Evolutionary conservation across 2,888 invertebrate genomes (phyloP).

Genomic region (Pachydiplax longipennis): DNA sequence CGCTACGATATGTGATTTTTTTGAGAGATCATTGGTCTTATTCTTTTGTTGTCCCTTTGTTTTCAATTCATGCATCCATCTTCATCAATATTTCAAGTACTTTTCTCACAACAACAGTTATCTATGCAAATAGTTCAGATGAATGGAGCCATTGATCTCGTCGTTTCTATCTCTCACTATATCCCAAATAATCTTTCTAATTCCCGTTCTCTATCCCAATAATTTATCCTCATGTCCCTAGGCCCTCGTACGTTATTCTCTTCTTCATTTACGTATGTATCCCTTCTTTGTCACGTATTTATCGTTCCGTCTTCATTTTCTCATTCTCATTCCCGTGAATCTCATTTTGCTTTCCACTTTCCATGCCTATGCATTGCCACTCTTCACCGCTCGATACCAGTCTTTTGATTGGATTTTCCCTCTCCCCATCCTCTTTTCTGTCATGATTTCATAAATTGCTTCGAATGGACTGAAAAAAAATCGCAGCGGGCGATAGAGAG

Average conservation of each 20-base stretch:
- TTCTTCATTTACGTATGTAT: not conserved
- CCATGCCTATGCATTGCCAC: not conserved
- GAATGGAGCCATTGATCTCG: not conserved
- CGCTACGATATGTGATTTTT: too few species aligned
- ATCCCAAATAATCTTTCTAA: not conserved
- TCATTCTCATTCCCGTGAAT: not conserved
- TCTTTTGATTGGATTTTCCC: slow-evolving; percentile 28
- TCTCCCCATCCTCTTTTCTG: not conserved
- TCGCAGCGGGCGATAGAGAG: not conserved
- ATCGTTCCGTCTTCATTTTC: not conserved
- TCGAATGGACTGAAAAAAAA: slow-evolving; percentile 4
- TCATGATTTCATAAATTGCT: slow-evolving; percentile 41
- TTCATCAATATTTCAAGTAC: not conserved
- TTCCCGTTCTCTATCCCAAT: not conserved
- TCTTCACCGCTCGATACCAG: not conserved
- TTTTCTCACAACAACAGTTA: not conserved
- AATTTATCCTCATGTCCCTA: not conserved
- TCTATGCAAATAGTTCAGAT: not conserved
- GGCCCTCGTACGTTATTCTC: not conserved
- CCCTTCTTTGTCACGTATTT: not conserved
- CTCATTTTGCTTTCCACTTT: not conserved
- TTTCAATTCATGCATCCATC: too few species aligned
- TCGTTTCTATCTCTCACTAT: too few species aligned
- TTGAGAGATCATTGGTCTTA: too few species aligned
- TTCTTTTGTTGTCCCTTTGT: too few species aligned